Evolutionary conservation across 2,797 vertebrate genomes (phyloP), one percentile per base, ranked within the genome.

Genomic region (Sardinella longiceps): DNA sequence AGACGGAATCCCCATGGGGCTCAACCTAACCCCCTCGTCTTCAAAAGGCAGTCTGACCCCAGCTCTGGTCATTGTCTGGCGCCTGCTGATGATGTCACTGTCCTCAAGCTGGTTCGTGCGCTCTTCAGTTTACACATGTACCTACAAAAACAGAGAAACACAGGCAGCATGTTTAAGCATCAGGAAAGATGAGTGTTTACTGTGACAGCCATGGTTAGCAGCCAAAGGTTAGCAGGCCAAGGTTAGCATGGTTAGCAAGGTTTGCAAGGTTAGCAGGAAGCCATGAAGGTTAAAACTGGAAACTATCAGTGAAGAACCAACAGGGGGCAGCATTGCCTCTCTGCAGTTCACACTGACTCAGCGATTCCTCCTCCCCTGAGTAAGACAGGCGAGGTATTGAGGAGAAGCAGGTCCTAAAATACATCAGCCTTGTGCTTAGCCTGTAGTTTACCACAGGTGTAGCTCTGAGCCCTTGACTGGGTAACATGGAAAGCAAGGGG

Each of bases 31-130:
- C 56, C 80, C 37, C 66, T 39, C 30, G 3, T 74, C 66, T 33
- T 74, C 66, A 74, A 74, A 74, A 74, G 66, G 66, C 66, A 74
- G 66, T 74, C 66, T 74, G 66, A 56, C 33, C 81, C 60, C 15
- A 53, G 11, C 48, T 84, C 85, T 84, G 63, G 46, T n/a, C 82
- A 70, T 28, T n/a, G 50, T 83, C 4, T 46, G 50, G 58, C n/a
- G 30, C 14, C 48, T 43, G 82, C 80, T 70, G 87, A 88, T 86
- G 90, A 92, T 85, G 89, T 92, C 84, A 85, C 92, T 87, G 86
- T 37, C 66, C 39, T 74, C 30, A 74, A 74, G 2, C 66, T 15
- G 18, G 30, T 39, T 14, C 6, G 5, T 33, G 66, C 20, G 14
- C 33, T 37, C 30, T 37, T 74, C 15, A 7, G 5, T 20, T 74